Conservation (phyloP, 2,888 invertebrate species). For the Euzetes globulus region DNA sequence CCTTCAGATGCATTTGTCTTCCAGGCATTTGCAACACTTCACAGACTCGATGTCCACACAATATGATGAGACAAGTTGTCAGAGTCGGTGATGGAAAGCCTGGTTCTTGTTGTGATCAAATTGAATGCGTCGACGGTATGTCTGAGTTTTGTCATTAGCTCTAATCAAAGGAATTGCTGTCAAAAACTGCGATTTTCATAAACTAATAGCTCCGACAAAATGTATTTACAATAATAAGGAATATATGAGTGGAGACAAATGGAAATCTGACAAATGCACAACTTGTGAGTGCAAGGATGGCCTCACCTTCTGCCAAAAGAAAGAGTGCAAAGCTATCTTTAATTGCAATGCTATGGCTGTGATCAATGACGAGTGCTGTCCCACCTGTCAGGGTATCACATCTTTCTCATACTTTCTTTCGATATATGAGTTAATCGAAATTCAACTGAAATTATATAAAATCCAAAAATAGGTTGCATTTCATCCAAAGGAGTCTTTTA, state of each 20-base stretch:
- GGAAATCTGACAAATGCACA: not conserved
- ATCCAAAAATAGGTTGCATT: not conserved
- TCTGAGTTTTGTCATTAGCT: no score
- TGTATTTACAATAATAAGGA: not conserved
- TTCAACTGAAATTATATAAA: not conserved
- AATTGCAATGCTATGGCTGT: not conserved
- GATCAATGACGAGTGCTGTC: not conserved
- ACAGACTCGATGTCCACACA: not conserved
- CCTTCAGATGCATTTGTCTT: not conserved
- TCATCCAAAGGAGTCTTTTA: not conserved
- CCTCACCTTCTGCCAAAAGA: not conserved
- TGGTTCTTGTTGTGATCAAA: not conserved
- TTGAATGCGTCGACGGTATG: not conserved
- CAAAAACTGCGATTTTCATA: not conserved
- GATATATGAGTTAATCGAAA: not conserved
- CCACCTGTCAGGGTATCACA: constrained; percentile 3
- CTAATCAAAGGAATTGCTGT: not conserved
- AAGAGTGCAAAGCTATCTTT: not conserved
- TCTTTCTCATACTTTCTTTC: not conserved
- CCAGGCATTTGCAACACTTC: not conserved
- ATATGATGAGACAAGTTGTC: not conserved
- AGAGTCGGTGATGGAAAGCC: not conserved
- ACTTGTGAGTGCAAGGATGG: constrained; percentile 8
- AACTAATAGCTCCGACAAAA: not conserved
- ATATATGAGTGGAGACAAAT: not conserved